A percentile compares a stretch with the other conserved stretches of the same genome.
These are phyloP conservation scores for Calidris pygmaea DNA, from an alignment of 2,113 vertebrate genomes.

Conservation along the genomic window DNA sequence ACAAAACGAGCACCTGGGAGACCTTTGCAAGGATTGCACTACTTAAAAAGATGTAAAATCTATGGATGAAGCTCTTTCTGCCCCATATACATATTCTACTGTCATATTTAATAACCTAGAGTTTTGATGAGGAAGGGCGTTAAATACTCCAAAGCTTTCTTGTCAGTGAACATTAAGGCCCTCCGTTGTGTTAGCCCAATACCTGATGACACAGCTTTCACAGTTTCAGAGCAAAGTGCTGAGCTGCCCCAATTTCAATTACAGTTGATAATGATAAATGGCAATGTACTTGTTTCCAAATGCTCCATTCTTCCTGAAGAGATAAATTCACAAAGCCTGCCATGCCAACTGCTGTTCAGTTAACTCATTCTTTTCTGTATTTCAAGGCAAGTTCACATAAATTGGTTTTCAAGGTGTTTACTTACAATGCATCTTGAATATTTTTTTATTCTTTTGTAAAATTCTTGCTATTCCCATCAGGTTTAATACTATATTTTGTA, in stretches of 20 bases:
- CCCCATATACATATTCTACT: neutral
- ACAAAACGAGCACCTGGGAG: neutral
- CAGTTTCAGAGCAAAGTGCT: neutral
- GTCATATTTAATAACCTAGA: neutral
- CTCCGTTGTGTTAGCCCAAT: neutral
- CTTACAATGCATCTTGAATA: neutral
- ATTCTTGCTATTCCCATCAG: neutral
- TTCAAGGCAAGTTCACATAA: neutral
- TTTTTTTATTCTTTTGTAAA: neutral
- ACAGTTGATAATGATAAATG: slow-evolving; percentile 15
- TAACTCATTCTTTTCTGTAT: neutral
- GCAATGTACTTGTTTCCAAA: neutral
- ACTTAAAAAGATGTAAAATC: neutral
- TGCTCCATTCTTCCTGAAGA: neutral
- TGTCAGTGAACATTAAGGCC: neutral
- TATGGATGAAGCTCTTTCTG: neutral
- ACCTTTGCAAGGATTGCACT: neutral
- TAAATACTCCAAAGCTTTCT: slow-evolving; percentile 12
- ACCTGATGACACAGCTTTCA: slow-evolving; percentile 24
- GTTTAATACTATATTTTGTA: neutral
- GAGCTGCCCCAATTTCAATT: slow-evolving; percentile 4
- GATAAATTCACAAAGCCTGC: neutral
- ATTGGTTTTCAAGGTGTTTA: neutral
- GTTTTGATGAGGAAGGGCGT: neutral
- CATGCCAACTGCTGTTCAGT: neutral